phyloP scores from a whole-genome alignment of 2,797 vertebrate genomes.

The Knipowitschia caucasica region DNA sequence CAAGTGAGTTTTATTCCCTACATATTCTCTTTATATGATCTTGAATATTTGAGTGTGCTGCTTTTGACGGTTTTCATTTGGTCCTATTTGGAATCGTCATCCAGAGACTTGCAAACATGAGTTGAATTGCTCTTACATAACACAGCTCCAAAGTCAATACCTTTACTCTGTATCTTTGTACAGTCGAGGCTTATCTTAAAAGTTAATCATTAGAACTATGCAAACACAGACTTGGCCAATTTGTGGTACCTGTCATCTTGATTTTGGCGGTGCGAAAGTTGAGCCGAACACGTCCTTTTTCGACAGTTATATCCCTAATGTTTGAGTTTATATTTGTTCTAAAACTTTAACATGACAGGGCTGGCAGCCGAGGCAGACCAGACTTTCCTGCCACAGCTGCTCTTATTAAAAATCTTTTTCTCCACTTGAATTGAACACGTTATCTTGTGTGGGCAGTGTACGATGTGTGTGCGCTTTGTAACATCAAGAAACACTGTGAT shows the following conservation, averaged over 20 bases:
- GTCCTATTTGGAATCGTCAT: slow-evolving; percentile 12
- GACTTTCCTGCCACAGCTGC: slow-evolving; percentile 14
- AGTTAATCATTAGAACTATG: slow-evolving; percentile 72
- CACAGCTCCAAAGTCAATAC: slow-evolving; percentile 43
- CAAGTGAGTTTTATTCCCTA: slow-evolving; percentile 84
- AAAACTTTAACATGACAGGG: slow-evolving; percentile 23
- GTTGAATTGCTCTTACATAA: slow-evolving; percentile 8
- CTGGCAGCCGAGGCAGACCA: slow-evolving; percentile 22
- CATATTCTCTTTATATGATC: slow-evolving; percentile 10
- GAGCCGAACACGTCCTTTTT: slow-evolving; percentile 30
- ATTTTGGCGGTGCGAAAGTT: slow-evolving; percentile 39
- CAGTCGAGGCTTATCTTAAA: slow-evolving; percentile 33
- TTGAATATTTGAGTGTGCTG: slow-evolving; percentile 1
- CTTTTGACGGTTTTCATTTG: not conserved
- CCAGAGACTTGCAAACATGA: slow-evolving; percentile 9
- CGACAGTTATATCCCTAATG: slow-evolving; percentile 36
- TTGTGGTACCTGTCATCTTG: slow-evolving; percentile 40
- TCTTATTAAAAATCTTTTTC: slow-evolving; percentile 9
- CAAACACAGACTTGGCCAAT: slow-evolving; percentile 48
- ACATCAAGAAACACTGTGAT: slow-evolving; percentile 20
- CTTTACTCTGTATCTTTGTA: slow-evolving; percentile 56
- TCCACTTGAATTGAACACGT: slow-evolving; percentile 19
- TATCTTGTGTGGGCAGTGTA: slow-evolving; percentile 29
- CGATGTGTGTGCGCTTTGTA: slow-evolving; percentile 25
- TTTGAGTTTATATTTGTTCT: slow-evolving; percentile 29